Conservation (phyloP, 92 coral and sea anemone genomes). For the Porites evermanni region DNA sequence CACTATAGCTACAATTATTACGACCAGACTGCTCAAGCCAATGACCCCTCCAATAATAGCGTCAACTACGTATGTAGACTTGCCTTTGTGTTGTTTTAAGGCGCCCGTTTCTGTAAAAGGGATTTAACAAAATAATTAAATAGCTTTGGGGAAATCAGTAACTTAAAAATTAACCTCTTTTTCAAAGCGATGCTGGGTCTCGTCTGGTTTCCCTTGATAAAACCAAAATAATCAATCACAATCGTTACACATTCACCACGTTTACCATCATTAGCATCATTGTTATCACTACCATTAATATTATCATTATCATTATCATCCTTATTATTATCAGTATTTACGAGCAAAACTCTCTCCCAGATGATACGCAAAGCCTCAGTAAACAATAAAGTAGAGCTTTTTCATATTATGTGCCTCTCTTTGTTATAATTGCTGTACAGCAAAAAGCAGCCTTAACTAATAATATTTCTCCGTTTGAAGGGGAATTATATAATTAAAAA, state of each 20-base stretch:
- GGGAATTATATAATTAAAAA: no score
- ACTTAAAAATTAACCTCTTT: not conserved
- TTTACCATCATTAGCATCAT: not conserved
- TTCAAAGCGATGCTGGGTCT: not conserved
- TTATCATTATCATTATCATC: not conserved
- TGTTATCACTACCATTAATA: not conserved
- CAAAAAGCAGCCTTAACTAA: no score
- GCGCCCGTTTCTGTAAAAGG: not conserved
- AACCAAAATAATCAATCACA: no score
- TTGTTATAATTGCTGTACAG: no score
- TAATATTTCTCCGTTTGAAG: no score
- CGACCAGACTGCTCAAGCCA: conserved; percentile 20
- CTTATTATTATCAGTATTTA: no score
- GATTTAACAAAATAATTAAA: not conserved
- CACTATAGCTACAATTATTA: conserved; percentile 25
- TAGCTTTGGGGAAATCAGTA: not conserved
- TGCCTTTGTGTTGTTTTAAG: not conserved
- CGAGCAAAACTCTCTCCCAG: no score
- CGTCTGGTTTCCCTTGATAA: not conserved
- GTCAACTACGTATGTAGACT: not conserved
- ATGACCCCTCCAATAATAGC: conserved; percentile 27
- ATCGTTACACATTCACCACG: not conserved
- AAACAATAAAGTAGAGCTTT: no score
- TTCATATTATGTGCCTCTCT: no score
- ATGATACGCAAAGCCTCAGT: no score